A percentile compares a stretch with the other conserved stretches of the same genome.
Evolutionary conservation across 2,888 invertebrate genomes (phyloP).

Genomic region (Acanthosepion esculentum): DNA sequence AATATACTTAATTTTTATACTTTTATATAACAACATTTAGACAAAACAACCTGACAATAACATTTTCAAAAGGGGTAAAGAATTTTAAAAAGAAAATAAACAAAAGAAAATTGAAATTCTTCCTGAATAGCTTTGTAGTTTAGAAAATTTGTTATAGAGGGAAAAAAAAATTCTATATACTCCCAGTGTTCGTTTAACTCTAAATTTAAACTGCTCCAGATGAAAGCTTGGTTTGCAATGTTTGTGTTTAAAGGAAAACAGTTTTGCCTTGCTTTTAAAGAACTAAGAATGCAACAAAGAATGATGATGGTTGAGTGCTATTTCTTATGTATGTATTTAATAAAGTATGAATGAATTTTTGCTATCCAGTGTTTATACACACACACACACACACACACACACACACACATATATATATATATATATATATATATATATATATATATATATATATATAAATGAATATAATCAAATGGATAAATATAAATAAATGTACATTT

Average conservation of each 20-base stretch:
- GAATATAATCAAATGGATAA: too few species aligned
- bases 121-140: not conserved
- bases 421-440: too few species aligned
- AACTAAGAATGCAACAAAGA: not conserved
- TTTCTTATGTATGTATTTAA: not conserved
- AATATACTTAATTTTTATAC: not conserved
- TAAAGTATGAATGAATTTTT: not conserved
- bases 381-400: too few species aligned
- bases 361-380: too few species aligned
- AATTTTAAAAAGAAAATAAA: not conserved
- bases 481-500: too few species aligned
- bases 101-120: conserved; percentile 33
- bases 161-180: not conserved
- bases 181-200: conserved; percentile 9
- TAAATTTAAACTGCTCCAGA: not conserved
- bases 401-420: too few species aligned
- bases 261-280: not conserved
- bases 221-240: conserved; percentile 2
- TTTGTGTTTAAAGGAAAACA: not conserved
- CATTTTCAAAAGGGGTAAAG: not conserved
- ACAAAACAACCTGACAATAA: not conserved
- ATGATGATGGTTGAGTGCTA: not conserved
- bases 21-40: not conserved
- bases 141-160: conserved; percentile 33
- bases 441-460: too few species aligned